Conservation (phyloP, 2,797 vertebrate genomes). For the Phoeniculus purpureus region DNA sequence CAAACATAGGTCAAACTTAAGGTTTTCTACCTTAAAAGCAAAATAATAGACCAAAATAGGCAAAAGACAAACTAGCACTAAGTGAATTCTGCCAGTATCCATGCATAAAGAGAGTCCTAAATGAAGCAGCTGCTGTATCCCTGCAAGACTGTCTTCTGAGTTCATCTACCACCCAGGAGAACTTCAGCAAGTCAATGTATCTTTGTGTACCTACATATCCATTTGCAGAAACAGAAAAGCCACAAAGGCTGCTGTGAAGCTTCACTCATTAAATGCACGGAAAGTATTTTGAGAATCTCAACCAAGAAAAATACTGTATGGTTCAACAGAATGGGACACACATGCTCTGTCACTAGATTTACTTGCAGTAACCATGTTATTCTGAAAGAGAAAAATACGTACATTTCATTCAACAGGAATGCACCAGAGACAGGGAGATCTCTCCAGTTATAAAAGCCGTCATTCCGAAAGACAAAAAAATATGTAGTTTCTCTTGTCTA, state of each 20-base stretch:
- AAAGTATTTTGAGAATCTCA: background rate
- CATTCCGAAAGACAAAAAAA: background rate
- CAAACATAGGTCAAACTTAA: background rate
- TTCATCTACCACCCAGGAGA: background rate
- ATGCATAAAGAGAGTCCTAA: accelerated
- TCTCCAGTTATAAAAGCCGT: background rate
- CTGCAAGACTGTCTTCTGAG: background rate
- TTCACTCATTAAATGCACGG: background rate
- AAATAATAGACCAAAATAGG: background rate
- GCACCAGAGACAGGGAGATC: background rate
- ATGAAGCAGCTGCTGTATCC: background rate
- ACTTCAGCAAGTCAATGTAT: background rate
- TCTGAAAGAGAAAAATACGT: background rate
- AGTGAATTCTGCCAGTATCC: background rate
- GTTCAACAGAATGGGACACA: background rate
- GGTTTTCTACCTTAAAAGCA: background rate
- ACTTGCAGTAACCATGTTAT: background rate
- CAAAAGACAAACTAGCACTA: background rate
- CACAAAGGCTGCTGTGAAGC: background rate
- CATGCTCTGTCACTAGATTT: background rate
- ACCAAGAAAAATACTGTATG: background rate
- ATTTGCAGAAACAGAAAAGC: background rate
- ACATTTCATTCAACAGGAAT: background rate
- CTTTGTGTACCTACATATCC: background rate
- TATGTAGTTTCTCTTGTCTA: background rate